These are phyloP conservation scores for Ptycholaimellus sp. DNA, from an alignment of 2,888 invertebrate species.

Conservation along the genomic window DNA sequence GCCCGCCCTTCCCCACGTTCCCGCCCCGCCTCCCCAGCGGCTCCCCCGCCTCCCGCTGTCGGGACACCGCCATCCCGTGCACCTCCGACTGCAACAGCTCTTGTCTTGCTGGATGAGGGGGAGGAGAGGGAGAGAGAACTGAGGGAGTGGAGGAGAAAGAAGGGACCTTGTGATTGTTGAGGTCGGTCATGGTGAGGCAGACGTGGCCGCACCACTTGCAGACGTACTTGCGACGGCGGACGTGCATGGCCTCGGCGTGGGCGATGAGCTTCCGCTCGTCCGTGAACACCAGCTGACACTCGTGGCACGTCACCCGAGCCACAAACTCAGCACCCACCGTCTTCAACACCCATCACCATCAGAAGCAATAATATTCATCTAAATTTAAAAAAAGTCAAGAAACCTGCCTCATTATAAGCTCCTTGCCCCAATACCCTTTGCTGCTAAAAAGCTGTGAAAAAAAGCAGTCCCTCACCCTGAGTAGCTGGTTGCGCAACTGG, in stretches of 20 bases:
- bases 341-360: too few relatives aligned
- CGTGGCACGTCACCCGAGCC: conserved; percentile 12
- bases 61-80: conserved; percentile 9
- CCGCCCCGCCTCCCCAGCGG: not conserved
- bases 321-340: too few relatives aligned
- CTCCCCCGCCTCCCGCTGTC: not conserved
- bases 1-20: not conserved
- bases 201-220: conserved; percentile 17
- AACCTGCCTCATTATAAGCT: too few relatives aligned
- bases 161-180: conserved; percentile 18
- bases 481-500: conserved; percentile 11
- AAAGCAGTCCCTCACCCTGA: too few relatives aligned
- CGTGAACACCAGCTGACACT: conserved; percentile 15
- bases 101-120: too few relatives aligned
- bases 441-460: too few relatives aligned
- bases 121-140: too few relatives aligned
- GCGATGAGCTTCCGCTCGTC: conserved; percentile 11
- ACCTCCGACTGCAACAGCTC: too few relatives aligned
- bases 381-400: too few relatives aligned
- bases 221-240: conserved; percentile 12
- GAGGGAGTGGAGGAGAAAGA: not conserved
- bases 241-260: conserved; percentile 12
- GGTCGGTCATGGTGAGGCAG: conserved; percentile 12
- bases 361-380: too few relatives aligned
- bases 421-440: too few relatives aligned